Evolutionary conservation across 2,888 invertebrate species (phyloP).

Genomic region (Ophion costatus): DNA sequence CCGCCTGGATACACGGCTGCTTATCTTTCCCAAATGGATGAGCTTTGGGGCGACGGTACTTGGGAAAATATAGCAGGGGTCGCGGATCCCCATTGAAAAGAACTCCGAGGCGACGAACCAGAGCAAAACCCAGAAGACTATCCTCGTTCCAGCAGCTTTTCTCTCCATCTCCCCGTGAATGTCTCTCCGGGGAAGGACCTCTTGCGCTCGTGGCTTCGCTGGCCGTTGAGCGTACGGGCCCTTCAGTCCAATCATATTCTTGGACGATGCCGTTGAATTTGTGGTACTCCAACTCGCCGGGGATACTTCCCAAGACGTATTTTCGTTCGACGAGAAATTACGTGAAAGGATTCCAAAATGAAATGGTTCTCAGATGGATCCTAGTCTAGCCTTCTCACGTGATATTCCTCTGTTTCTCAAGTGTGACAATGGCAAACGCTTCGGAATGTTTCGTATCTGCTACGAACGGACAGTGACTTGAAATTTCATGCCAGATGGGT

Average conservation of each 20-base stretch:
- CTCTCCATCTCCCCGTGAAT: background rate
- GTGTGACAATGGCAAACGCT: background rate
- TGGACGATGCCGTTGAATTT: background rate
- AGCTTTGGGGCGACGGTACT: constrained; percentile 25
- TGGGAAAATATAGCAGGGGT: background rate
- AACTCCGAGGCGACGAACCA: background rate
- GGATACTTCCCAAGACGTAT: background rate
- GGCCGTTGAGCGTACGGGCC: background rate
- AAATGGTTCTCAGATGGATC: background rate
- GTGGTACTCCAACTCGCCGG: background rate
- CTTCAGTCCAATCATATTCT: background rate
- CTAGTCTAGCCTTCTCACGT: background rate
- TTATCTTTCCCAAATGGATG: constrained; percentile 50
- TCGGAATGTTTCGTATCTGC: background rate
- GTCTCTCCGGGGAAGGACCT: background rate
- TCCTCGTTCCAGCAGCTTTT: background rate
- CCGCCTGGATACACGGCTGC: constrained; percentile 7
- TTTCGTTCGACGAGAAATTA: background rate
- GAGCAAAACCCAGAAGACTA: background rate
- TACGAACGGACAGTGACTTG: background rate
- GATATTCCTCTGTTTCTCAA: background rate
- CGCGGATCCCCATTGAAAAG: background rate
- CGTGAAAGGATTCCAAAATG: background rate
- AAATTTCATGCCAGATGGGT: background rate
- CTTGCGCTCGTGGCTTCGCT: background rate